Conservation (phyloP, 1,140 invertebrate genomes). For the Sarcophaga peregrina region DNA sequence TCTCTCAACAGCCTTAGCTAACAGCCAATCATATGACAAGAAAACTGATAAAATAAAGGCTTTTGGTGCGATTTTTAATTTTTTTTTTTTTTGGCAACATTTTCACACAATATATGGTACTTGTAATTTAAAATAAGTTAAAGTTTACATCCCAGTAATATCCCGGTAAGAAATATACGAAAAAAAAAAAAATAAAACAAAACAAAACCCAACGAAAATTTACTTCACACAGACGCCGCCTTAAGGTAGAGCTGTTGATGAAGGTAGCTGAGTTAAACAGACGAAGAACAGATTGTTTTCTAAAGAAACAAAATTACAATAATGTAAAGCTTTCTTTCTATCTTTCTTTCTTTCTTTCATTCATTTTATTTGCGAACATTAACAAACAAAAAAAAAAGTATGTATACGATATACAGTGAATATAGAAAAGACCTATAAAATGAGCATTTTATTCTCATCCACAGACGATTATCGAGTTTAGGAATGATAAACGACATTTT, state of each 20-base stretch:
- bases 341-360: no score
- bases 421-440: no score
- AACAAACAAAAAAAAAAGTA: no score
- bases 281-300: constrained; percentile 1
- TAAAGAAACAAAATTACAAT: constrained; percentile 1
- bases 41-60: not conserved
- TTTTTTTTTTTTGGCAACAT: not conserved
- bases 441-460: no score
- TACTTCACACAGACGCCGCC: constrained; percentile 20
- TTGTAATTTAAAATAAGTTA: constrained; percentile 27
- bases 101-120: constrained; percentile 2
- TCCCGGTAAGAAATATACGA: not conserved
- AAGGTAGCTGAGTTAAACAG: not conserved
- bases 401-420: no score
- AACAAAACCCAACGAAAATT: not conserved
- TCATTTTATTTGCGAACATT: no score
- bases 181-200: no score
- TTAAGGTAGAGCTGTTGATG: not conserved
- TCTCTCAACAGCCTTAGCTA: not conserved
- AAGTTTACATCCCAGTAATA: not conserved
- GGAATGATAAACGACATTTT: no score
- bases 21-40: not conserved
- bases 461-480: no score
- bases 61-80: no score
- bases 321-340: not conserved